A percentile compares a stretch with the other conserved stretches of the same genome.
phyloP scores from a whole-genome alignment of 2,888 invertebrate species.

The Philereme transversata region DNA sequence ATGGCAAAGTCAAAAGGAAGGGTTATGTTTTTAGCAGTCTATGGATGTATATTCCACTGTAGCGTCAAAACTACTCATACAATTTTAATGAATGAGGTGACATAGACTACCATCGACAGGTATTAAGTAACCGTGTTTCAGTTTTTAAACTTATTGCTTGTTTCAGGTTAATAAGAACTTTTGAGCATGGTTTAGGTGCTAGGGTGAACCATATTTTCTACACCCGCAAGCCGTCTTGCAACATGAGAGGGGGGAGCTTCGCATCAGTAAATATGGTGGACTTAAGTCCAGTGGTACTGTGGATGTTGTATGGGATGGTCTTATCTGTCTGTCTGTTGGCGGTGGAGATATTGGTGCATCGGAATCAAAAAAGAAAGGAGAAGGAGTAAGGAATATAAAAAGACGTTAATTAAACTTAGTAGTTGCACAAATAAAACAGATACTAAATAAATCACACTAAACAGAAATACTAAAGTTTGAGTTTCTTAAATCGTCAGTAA shows the following conservation, averaged over 20 bases:
- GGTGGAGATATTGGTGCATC: conserved; percentile 56
- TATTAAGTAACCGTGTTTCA: too few relatives aligned
- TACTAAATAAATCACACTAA: too few relatives aligned
- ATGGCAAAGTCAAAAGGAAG: too few relatives aligned
- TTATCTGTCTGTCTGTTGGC: conserved; percentile 54
- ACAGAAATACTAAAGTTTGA: too few relatives aligned
- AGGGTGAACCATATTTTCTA: conserved; percentile 82
- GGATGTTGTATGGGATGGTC: conserved; percentile 67
- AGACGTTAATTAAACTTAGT: too few relatives aligned
- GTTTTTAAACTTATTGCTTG: not conserved
- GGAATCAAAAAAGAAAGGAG: conserved; percentile 18
- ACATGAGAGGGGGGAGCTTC: conserved; percentile 80
- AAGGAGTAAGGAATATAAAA: not conserved
- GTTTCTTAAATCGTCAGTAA: too few relatives aligned
- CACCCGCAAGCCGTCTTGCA: conserved; percentile 85
- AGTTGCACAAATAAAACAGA: too few relatives aligned
- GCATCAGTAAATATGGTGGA: conserved; percentile 86
- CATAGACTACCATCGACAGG: too few relatives aligned
- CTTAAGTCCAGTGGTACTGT: conserved; percentile 79
- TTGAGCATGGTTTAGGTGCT: conserved; percentile 84
- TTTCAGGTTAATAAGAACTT: conserved; percentile 79
- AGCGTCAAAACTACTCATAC: too few relatives aligned
- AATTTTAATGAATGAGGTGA: too few relatives aligned
- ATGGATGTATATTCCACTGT: too few relatives aligned
- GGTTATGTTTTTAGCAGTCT: too few relatives aligned